A percentile compares a stretch with the other conserved stretches of the same genome.
phyloP scores from a whole-genome alignment of 2,888 invertebrate genomes.

The Charanyca ferruginea region DNA sequence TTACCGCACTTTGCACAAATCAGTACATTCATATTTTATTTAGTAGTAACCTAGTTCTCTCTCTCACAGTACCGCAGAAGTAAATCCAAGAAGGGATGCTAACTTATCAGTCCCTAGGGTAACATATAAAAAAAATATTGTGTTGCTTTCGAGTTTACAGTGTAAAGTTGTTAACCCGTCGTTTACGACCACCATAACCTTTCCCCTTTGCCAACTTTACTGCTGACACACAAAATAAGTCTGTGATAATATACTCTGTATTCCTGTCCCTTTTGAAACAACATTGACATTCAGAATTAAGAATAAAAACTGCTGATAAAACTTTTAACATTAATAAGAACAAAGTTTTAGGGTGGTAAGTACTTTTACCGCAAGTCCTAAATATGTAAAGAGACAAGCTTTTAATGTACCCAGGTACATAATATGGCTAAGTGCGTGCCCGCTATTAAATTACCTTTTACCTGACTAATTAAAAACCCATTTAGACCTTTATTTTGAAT shows the following conservation, averaged over 20 bases:
- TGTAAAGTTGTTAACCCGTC: conserved; percentile 60
- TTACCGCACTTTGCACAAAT: not conserved
- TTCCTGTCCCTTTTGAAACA: conserved; percentile 10
- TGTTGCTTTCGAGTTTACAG: conserved; percentile 54
- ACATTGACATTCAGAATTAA: conserved; percentile 21
- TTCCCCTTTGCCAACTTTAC: conserved; percentile 50
- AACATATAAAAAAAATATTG: conserved; percentile 48
- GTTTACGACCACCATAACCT: conserved; percentile 61
- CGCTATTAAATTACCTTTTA: conserved; percentile 57
- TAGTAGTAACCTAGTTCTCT: conserved; percentile 12
- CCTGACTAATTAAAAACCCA: conserved; percentile 59
- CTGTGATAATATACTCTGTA: conserved; percentile 26
- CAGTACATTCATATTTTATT: conserved; percentile 12
- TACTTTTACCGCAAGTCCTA: conserved; percentile 36
- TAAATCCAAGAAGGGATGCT: conserved; percentile 28
- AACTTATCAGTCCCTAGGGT: conserved; percentile 36
- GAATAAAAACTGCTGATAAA: conserved; percentile 24
- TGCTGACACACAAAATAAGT: conserved; percentile 50
- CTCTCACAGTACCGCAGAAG: not conserved
- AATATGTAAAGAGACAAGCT: conserved; percentile 50
- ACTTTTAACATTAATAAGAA: conserved; percentile 27
- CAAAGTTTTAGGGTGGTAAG: conserved; percentile 28
- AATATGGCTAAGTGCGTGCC: conserved; percentile 44
- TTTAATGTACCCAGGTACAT: conserved; percentile 45
- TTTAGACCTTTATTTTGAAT: conserved; percentile 49